Evolutionary conservation across 2,888 invertebrate genomes (phyloP).

Genomic region (Pyrrhosoma nymphula): DNA sequence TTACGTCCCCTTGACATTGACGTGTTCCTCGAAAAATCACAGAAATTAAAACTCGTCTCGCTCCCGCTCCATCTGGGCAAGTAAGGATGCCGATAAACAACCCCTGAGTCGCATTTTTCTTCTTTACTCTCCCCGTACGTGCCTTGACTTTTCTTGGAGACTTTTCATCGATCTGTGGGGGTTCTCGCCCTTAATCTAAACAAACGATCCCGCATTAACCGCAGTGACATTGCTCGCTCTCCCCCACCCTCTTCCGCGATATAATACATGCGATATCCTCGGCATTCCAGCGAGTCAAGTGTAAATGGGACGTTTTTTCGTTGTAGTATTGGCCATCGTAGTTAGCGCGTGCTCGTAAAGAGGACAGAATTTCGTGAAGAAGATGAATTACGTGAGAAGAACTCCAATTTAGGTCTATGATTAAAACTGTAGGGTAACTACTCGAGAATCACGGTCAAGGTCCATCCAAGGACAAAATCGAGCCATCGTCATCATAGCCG

Average conservation of each 20-base stretch:
- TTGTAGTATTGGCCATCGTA: too few species aligned
- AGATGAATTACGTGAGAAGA: too few species aligned
- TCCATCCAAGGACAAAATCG: too few species aligned
- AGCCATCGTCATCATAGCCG: too few species aligned
- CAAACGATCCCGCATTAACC: neutral
- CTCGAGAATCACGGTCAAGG: too few species aligned
- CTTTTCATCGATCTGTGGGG: neutral
- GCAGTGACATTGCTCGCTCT: neutral
- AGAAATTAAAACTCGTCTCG: constrained; percentile 19
- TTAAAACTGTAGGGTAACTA: too few species aligned
- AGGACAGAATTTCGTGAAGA: neutral
- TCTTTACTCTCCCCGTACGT: constrained; percentile 5
- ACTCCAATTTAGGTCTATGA: too few species aligned
- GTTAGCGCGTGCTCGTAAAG: neutral
- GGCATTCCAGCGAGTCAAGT: too few species aligned
- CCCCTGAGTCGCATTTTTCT: neutral
- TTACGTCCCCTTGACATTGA: neutral
- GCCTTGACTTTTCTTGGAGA: constrained; percentile 5
- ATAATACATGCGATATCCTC: too few species aligned
- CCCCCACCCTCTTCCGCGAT: neutral
- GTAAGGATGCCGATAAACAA: neutral
- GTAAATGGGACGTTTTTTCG: too few species aligned
- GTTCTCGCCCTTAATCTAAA: neutral
- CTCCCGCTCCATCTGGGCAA: neutral
- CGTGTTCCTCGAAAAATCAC: neutral